Base-by-base conservation (phyloP, 2,113 vertebrate species). In the Phrynosoma blainvillii region DNA sequence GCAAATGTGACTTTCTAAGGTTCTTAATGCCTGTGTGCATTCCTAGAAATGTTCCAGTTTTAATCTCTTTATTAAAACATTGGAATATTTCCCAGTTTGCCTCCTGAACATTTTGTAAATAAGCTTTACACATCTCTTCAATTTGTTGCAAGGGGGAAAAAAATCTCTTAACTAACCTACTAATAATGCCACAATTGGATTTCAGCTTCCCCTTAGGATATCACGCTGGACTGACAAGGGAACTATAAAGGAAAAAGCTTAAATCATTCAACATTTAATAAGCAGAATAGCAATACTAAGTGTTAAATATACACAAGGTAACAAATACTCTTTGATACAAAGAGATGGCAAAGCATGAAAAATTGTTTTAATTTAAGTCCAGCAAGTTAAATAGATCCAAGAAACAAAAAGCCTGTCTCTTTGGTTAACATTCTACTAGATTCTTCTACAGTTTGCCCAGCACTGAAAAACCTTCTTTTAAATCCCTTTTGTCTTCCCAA, bases 121-220 rank as follows among this genome's bases (percentile, higher is more conserved):
- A 77, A 23, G 62, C 14, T 84, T 78, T 71, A 13, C 30, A 32
- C 23, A 18, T 84, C n/a, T 13, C 42, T 84, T 70, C 78, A 88
- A 84, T 88, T 56, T 78, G 87, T 70, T 78, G 65, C 14, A 70
- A 77, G 77, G 81, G 77, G 81, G 0, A 5, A 47, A 47, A 68
- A 78, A 84, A 84, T 77, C 62, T 84, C 81, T 88, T 88, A 88
- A 84, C 80, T 88, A 88, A 88, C 81, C 74, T 77, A 56, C 81
- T 77, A 88, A 88, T 88, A 88, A 88, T 78, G 62, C 23, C n/a
- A 78, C 82, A 88, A 88, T 88, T 88, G 87, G 87, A 88, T 88
- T 84, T 78, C 14, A 66, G 21, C n/a, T 54, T 70, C 73, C 87
- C 74, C 81, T 84, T 78, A 84, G 81, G 87, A 88, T 52, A 68